These are phyloP conservation scores for Gila orcuttii DNA, from an alignment of 2,113 vertebrate species.

Conservation along the genomic window DNA sequence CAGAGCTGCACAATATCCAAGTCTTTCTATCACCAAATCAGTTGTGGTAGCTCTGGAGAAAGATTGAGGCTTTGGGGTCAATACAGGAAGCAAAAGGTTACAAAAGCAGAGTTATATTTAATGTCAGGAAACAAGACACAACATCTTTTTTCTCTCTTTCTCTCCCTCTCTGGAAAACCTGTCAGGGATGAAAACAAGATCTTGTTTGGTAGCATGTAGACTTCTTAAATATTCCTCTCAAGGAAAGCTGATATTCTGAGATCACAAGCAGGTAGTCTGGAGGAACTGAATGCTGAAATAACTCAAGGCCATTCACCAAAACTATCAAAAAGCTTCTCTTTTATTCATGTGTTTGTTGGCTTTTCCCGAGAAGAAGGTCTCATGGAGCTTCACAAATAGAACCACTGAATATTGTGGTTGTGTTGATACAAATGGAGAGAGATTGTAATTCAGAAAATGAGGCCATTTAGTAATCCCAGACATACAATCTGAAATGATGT, in stretches of 20 bases:
- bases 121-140: neutral
- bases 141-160: neutral
- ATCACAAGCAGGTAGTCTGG: neutral
- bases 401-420: neutral
- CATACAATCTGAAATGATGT: neutral
- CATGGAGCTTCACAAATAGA: neutral
- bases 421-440: neutral
- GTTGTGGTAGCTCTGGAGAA: neutral
- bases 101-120: neutral
- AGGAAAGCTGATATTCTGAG: neutral
- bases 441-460: neutral
- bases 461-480: neutral
- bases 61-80: conserved; percentile 2
- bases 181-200: neutral
- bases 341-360: conserved; percentile 16
- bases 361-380: neutral
- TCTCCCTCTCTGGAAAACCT: neutral
- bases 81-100: neutral
- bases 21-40: neutral
- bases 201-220: neutral
- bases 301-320: conserved; percentile 17
- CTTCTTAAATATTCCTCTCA: neutral
- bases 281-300: conserved; percentile 3
- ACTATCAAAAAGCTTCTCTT: neutral
- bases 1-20: conserved; percentile 5